A percentile compares a stretch with the other conserved stretches of the same genome.
Evolutionary conservation across 2,888 invertebrate genomes (phyloP).

Genomic region (Sipunculus nudus): DNA sequence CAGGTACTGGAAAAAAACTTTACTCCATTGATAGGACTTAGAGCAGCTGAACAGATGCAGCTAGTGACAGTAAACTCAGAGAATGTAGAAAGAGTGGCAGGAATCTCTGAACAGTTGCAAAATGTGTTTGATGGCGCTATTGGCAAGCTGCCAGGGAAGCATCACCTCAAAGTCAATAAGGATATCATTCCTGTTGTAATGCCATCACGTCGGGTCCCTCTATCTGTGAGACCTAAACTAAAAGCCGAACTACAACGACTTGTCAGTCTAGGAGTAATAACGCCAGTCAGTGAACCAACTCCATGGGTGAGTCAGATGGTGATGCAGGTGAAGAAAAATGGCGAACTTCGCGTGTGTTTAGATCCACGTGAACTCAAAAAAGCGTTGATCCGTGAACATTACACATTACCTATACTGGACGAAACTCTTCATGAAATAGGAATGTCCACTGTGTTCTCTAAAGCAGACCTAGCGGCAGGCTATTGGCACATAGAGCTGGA

Average conservation of each 20-base stretch:
- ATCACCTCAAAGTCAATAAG: conserved; percentile 5
- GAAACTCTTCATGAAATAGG: conserved; percentile 35
- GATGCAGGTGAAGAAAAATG: conserved; percentile 25
- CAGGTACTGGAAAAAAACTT: conserved; percentile 14
- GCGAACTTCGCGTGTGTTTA: conserved; percentile 35
- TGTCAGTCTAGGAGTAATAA: conserved; percentile 19
- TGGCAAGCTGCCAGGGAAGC: neutral
- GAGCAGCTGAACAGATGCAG: conserved; percentile 12
- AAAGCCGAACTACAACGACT: conserved; percentile 29
- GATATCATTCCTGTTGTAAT: conserved; percentile 13
- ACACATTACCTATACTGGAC: conserved; percentile 34
- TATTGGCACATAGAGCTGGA: conserved; percentile 36
- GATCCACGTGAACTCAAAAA: conserved; percentile 38
- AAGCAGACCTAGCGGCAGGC: conserved; percentile 28
- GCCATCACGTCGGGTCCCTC: conserved; percentile 9
- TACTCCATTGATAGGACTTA: conserved; percentile 10
- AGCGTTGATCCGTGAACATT: conserved; percentile 29
- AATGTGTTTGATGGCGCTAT: conserved; percentile 8
- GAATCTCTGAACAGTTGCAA: conserved; percentile 4
- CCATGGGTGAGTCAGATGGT: conserved; percentile 38
- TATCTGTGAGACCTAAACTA: conserved; percentile 13
- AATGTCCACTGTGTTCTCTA: conserved; percentile 29
- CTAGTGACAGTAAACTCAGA: conserved; percentile 16
- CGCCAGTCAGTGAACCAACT: conserved; percentile 31
- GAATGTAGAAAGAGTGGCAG: conserved; percentile 7